A percentile compares a stretch with the other conserved stretches of the same genome.
phyloP scores from a whole-genome alignment of 2,888 invertebrate species.

The Panzeria rudis region DNA sequence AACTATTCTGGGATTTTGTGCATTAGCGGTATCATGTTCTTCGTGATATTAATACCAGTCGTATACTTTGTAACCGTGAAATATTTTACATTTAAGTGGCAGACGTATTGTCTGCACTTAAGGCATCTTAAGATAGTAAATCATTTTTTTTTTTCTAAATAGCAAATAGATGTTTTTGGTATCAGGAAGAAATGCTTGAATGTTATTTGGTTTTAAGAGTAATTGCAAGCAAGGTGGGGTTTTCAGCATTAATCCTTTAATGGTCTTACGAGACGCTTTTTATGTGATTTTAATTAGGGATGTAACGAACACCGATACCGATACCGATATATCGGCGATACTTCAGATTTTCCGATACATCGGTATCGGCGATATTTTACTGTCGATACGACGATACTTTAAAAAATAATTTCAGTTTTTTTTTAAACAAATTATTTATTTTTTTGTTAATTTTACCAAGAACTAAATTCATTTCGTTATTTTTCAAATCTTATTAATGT shows the following conservation, averaged over 20 bases:
- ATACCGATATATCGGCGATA: too few species aligned
- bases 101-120: constrained; percentile 48
- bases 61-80: constrained; percentile 17
- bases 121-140: constrained; percentile 44
- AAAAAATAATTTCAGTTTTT: too few species aligned
- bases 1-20: constrained; percentile 37
- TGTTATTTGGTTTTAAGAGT: not conserved
- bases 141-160: constrained; percentile 1
- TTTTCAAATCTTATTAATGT: too few species aligned
- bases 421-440: too few species aligned
- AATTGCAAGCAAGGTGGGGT: not conserved
- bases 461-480: too few species aligned
- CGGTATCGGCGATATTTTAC: too few species aligned
- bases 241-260: constrained; percentile 1
- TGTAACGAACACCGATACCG: too few species aligned
- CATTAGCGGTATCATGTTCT: constrained; percentile 35
- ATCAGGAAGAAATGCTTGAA: not conserved
- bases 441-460: too few species aligned
- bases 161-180: constrained; percentile 19
- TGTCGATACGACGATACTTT: too few species aligned
- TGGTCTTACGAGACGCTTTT: not conserved
- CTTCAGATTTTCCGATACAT: too few species aligned
- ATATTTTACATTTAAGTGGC: constrained; percentile 21
- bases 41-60: constrained; percentile 6
- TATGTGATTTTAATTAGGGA: not conserved